Base-by-base conservation (phyloP, 2,113 vertebrate genomes). In the Hippocampus zosterae region DNA sequence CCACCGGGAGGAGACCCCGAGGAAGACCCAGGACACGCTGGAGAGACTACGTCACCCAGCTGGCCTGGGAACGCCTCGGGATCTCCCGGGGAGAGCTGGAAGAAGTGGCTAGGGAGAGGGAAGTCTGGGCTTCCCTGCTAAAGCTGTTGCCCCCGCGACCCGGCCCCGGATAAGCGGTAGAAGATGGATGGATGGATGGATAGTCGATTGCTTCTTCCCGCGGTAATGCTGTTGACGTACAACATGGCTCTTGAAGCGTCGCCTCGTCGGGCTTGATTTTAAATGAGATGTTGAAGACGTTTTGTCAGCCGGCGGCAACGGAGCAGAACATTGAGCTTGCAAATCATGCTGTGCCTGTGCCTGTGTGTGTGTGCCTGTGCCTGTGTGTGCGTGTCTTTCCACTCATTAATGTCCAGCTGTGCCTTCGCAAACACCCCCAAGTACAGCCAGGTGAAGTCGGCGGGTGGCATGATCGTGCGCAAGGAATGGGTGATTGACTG, bases 371-470 rank as follows among this genome's bases (percentile, higher is more conserved):
- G n/a, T n/a, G n/a, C n/a, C n/a, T n/a, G n/a, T n/a, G n/a, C n/a
- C n/a, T 68, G 4, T 13, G 61, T 13, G 5, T 12, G 4, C 18
- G 61, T 76, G 27, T 79, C 0, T 69, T 3, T 79, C 0, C 15
- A 0, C 33, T 68, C 37, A 41, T 69, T 74, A 52, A 73, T 83
- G 41, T 77, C 67, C 81, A 97, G 95, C 84, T 97, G 95, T 84
- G 95, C 95, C 75, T 97, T 97, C 73, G 92, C 95, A 10, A 96
- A 96, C 88, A 97, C 95, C 0, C 95, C 95, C 57, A 97, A 97
- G 89, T 97, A 94, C 89, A 93, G 92, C 88, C 94, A 95, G 75
- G 95, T 97, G 75, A 94, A 95, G 53, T 84, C 92, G 42, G 94
- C 92, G 0, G 95, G 95, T 42, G 95, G 95, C 59, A 84, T 86